Evolutionary conservation across 30 jellyfish, hydroid and myxozoan species (phyloP).

Genomic region (Hydra vulgaris): DNA sequence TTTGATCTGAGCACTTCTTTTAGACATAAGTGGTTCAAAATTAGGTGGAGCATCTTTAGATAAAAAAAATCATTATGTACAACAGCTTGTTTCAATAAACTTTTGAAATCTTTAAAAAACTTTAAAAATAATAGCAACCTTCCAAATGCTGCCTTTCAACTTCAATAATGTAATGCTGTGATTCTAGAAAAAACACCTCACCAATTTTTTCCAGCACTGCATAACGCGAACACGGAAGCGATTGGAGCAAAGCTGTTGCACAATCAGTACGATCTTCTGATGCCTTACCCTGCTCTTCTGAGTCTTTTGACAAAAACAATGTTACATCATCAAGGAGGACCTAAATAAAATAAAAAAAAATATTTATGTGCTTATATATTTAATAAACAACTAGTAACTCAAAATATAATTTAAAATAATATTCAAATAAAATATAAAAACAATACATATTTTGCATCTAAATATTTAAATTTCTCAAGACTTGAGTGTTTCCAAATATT

Average conservation of each 20-base stretch:
- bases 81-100: neutral
- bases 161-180: constrained; percentile 55
- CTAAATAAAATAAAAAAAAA: neutral
- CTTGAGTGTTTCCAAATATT: no score
- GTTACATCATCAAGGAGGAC: neutral
- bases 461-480: no score
- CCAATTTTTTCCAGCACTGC: constrained; percentile 89
- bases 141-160: constrained; percentile 55
- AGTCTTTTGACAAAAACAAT: constrained; percentile 1
- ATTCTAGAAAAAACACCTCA: constrained; percentile 64
- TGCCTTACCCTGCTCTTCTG: constrained; percentile 2
- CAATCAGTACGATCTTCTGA: constrained; percentile 60
- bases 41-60: neutral
- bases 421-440: no score
- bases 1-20: constrained; percentile 34
- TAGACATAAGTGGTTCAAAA: neutral
- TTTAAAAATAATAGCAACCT: no score
- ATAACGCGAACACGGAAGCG: constrained; percentile 74
- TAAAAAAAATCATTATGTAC: neutral
- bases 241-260: constrained; percentile 46
- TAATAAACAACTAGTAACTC: no score
- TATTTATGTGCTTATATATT: no score
- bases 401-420: no score
- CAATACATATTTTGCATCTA: no score
- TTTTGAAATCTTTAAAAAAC: no score